phyloP scores from a whole-genome alignment of 2,113 vertebrate genomes.

The Campylomormyrus numenius region DNA sequence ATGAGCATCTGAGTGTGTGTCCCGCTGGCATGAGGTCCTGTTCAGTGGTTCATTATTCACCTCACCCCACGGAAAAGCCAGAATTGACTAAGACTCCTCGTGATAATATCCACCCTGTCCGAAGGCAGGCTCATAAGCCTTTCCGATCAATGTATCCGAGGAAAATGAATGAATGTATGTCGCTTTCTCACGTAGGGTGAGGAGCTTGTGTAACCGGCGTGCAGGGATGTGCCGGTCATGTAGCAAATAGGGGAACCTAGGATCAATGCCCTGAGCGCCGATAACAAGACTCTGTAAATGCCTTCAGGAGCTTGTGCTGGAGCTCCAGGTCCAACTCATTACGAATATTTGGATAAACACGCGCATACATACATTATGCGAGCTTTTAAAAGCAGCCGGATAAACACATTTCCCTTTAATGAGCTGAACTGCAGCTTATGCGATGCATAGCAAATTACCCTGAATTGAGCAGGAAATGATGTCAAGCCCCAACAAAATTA shows the following conservation, averaged over 20 bases:
- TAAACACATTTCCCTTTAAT: conserved; percentile 55
- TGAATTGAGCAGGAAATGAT: conserved; percentile 55
- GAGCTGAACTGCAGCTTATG: conserved; percentile 46
- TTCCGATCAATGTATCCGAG: conserved; percentile 94
- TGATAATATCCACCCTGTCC: conserved; percentile 83
- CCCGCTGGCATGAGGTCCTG: conserved; percentile 20
- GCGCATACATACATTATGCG: conserved; percentile 58
- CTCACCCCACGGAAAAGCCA: conserved; percentile 65
- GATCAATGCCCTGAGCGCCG: conserved; percentile 80
- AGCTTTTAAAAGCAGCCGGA: conserved; percentile 52
- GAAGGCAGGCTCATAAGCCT: conserved; percentile 98
- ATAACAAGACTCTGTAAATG: conserved; percentile 63
- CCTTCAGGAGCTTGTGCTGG: conserved; percentile 54
- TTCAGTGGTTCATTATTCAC: conserved; percentile 64
- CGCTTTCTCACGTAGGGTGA: conserved; percentile 40
- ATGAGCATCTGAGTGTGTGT: background rate
- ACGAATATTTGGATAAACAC: conserved; percentile 62
- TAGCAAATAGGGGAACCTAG: conserved; percentile 65
- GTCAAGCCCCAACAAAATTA: conserved; percentile 51
- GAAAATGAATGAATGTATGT: conserved; percentile 70
- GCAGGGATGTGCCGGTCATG: background rate
- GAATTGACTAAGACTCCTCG: conserved; percentile 75
- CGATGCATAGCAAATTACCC: conserved; percentile 43
- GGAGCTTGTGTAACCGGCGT: background rate
- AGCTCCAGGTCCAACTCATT: conserved; percentile 50